Evolutionary conservation across 2,113 vertebrate genomes (phyloP).

Genomic region (Eulacestoma nigropectus): DNA sequence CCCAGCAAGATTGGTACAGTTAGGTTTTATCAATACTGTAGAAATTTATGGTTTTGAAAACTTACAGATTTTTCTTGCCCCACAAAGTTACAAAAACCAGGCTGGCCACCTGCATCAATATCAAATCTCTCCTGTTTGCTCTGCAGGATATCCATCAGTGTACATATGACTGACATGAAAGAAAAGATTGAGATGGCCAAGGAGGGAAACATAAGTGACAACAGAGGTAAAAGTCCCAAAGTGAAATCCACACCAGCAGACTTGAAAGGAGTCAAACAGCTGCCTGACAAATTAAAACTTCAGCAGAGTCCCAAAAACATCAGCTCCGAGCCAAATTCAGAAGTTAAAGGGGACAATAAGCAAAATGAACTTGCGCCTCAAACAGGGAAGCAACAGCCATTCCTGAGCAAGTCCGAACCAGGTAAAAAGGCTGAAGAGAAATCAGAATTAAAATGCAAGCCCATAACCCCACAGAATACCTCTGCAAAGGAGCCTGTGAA

Average conservation of each 20-base stretch:
- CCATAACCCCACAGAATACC: neutral
- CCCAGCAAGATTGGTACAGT: neutral
- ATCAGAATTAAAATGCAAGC: neutral
- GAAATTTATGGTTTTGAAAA: neutral
- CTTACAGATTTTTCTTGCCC: neutral
- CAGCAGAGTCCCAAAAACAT: neutral
- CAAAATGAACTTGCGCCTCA: neutral
- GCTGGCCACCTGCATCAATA: neutral
- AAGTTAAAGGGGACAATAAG: neutral
- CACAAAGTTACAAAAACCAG: neutral
- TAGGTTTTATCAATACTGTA: neutral
- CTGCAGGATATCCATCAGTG: slow-evolving; percentile 56
- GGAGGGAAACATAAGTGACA: neutral
- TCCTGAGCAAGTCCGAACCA: neutral
- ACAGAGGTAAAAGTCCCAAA: neutral
- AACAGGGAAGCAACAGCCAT: neutral
- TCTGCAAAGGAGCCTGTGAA: neutral
- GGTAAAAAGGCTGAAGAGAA: slow-evolving; percentile 6
- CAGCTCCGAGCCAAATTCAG: neutral
- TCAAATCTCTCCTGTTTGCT: neutral
- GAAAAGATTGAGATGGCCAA: neutral
- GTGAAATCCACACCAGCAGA: neutral
- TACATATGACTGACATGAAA: slow-evolving; percentile 30
- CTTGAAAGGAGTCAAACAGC: neutral
- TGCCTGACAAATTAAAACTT: neutral